Evolutionary conservation across 2,113 vertebrate species (phyloP).

Genomic region (Hippocampus mohnikei): DNA sequence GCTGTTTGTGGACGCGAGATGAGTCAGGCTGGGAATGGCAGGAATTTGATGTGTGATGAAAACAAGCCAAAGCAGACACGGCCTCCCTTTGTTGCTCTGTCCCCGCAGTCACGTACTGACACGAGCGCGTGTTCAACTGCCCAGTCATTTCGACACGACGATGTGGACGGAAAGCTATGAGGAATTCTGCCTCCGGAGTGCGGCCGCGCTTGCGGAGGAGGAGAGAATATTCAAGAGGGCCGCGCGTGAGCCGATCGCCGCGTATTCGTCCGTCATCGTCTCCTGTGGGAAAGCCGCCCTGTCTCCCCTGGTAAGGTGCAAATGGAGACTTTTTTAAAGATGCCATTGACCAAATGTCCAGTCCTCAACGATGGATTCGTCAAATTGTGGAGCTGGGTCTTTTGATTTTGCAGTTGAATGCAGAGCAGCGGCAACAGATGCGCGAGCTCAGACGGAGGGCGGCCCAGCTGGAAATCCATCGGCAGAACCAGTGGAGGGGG

Average conservation of each 20-base stretch:
- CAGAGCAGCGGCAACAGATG: constrained; percentile 80
- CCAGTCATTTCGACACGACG: constrained; percentile 21
- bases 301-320: constrained; percentile 81
- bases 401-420: constrained; percentile 72
- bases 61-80: constrained; percentile 28
- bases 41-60: constrained; percentile 63
- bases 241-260: constrained; percentile 53
- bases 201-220: constrained; percentile 74
- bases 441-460: constrained; percentile 78
- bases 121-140: background rate
- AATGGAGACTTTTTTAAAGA: background rate
- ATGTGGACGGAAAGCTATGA: constrained; percentile 84
- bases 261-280: constrained; percentile 74
- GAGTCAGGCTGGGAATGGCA: constrained; percentile 45
- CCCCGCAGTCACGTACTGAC: constrained; percentile 28
- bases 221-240: constrained; percentile 46
- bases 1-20: constrained; percentile 33
- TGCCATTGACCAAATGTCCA: background rate
- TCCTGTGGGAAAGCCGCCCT: constrained; percentile 83
- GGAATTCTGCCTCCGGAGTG: constrained; percentile 78
- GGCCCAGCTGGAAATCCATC: constrained; percentile 72
- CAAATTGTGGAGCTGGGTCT: background rate
- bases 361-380: background rate
- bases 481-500: constrained; percentile 67
- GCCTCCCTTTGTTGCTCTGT: constrained; percentile 39